Conservation (phyloP, 2,888 invertebrate genomes). For the Carcina quercana region DNA sequence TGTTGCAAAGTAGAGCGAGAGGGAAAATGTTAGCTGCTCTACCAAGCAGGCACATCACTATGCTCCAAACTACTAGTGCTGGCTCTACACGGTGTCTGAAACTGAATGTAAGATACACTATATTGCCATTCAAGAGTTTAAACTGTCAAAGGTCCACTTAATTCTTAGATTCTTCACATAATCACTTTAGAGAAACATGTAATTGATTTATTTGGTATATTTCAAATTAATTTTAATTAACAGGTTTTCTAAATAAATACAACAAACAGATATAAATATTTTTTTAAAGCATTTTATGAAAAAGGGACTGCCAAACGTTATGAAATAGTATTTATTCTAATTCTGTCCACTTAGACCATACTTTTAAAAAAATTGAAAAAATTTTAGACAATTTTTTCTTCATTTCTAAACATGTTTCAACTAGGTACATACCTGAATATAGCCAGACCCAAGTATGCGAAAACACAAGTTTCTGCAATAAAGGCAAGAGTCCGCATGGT, state of each 20-base stretch:
- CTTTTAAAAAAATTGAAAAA: too few relatives aligned
- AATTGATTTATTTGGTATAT: too few relatives aligned
- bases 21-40: conserved; percentile 98
- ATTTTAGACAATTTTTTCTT: too few relatives aligned
- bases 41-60: conserved; percentile 92
- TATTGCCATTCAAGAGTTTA: conserved; percentile 2
- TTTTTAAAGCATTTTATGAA: too few relatives aligned
- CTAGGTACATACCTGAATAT: conserved; percentile 74
- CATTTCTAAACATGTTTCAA: too few relatives aligned
- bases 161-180: background rate
- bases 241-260: too few relatives aligned
- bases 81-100: conserved; percentile 95
- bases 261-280: too few relatives aligned
- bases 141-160: background rate
- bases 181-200: too few relatives aligned
- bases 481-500: conserved; percentile 98
- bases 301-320: too few relatives aligned
- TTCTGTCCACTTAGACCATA: too few relatives aligned
- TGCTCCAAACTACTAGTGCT: conserved; percentile 95
- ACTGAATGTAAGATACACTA: conserved; percentile 82
- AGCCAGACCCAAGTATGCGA: conserved; percentile 97
- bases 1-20: conserved; percentile 92
- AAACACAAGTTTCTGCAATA: conserved; percentile 98
- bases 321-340: too few relatives aligned
- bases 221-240: too few relatives aligned